Evolutionary conservation across 2,113 vertebrate genomes (phyloP), one percentile per base, ranked within the genome.

Genomic region (Gopherus evgoodei): DNA sequence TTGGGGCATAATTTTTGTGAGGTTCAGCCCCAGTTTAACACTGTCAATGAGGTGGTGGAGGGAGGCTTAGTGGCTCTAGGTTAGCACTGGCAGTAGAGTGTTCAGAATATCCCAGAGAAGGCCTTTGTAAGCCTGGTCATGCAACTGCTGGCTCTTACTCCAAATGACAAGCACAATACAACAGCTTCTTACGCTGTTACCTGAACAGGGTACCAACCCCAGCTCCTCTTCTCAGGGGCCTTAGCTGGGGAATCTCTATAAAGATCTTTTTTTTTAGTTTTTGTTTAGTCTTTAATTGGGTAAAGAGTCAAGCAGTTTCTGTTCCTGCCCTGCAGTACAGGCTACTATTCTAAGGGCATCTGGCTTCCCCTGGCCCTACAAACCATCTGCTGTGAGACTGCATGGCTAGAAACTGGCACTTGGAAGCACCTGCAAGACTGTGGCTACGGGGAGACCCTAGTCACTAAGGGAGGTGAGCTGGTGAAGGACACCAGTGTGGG

Each of bases 111-210:
- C 75, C 84, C 75, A 85, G 93, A 94, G 92, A 95, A 97, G 94
- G 95, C 91, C 62, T 94, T 96, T 93, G 80, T 92, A 92, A 95
- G 91, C 94, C 88, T 88, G 93, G 62, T 9, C 83, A 27, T 75
- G 31, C 76, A 96, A 90, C 97, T 97, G 97, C 98, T 94, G 65
- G 95, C 96, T 97, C 98, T 97, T 97, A 97, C 96, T 97, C 98
- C 98, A 97, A 97, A 97, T 81, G 97, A 98, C 97, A 98, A 98
- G 98, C 98, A 98, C 98, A 98, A 98, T 97, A 97, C 94, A 96
- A 95, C 98, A 98, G 98, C 98, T 96, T 98, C 92, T 95, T 94
- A 96, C 97, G 98, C 98, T 98, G 98, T 98, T 98, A 98, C 97
- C 98, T 98, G 97, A 97, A 98, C 98, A 97, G 96, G 98, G 96